Base-by-base conservation (phyloP, 2,888 invertebrate species). In the Pasiphila rectangulata region DNA sequence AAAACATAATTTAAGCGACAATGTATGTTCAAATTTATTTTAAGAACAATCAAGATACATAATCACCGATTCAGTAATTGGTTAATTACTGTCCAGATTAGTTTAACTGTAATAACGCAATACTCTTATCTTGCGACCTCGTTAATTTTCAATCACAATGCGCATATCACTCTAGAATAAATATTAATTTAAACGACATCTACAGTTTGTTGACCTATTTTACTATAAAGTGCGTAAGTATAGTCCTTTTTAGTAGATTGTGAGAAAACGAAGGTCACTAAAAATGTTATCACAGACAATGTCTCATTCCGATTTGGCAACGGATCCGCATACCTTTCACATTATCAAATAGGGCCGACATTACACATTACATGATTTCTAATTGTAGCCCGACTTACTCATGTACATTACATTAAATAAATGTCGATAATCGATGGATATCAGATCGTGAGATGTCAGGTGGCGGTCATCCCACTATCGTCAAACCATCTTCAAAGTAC, bases 41-140 rank as follows among this genome's bases (percentile, higher is more conserved):
- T 13, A 41, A 24, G 30, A 9, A n/a, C 7, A 24, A 36, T 45
- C 48, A 12, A 44, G 24, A 40, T 40, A 29, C 12, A 5, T 27
- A 41, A 20, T 29, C 17, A n/a, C 5, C 25, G 16, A 30, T 38
- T 32, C 6, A 20, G 6, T n/a, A 16, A 36, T 23, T 44, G 39
- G 12, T 27, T 44, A 43, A 37, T 43, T 30, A 25, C 12, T 40
- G 9, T 32, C 7, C 16, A 20, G 21, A 42, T 42, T 32, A 7
- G 9, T 16, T 27, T 25, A 27, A 41, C 23, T 23, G 1, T 32
- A 20, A 45, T 51, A 52, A 37, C 50, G 51, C 49, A 54, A 41
- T 56, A 43, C n/a, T 46, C 47, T 61, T 63, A 60, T 58, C 60
- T 25, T 13, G 27, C 50, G 59, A 61, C 62, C 63, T 58, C 54